These are phyloP conservation scores for Melanotaenia maccullochi DNA, from an alignment of 2,797 vertebrate species.

Conservation along the genomic window DNA sequence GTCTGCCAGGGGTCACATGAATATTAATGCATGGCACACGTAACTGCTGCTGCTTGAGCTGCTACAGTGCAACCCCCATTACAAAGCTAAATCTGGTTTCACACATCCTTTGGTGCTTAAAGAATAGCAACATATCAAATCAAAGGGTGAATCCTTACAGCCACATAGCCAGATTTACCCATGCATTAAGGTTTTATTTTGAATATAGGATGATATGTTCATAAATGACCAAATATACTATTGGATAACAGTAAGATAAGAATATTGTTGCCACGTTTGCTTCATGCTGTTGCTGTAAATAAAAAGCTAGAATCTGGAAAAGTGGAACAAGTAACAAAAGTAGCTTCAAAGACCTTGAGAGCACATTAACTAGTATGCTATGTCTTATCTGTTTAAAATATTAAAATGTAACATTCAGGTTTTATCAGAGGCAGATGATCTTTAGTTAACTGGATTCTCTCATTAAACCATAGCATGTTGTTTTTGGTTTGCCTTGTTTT, in stretches of 20 bases:
- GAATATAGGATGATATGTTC: not conserved
- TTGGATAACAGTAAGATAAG: not conserved
- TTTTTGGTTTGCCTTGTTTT: not conserved
- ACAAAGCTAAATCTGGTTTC: constrained; percentile 38
- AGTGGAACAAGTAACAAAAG: not conserved
- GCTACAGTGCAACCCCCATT: constrained; percentile 21
- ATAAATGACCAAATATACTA: no score
- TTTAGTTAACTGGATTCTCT: not conserved
- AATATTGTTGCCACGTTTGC: not conserved
- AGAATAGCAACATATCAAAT: constrained; percentile 25
- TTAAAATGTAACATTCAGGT: not conserved
- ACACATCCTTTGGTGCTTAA: constrained; percentile 28
- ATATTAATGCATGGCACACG: constrained; percentile 66
- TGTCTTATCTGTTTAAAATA: not conserved
- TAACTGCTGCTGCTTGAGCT: constrained; percentile 42
- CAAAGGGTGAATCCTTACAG: constrained; percentile 21
- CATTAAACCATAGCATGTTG: not conserved
- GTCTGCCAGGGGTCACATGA: constrained; percentile 62
- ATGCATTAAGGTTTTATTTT: not conserved
- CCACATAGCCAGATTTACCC: not conserved
- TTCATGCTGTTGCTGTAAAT: not conserved
- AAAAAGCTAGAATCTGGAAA: not conserved
- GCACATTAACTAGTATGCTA: not conserved
- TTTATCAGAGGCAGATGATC: not conserved
- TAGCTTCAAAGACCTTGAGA: not conserved